These are phyloP conservation scores for Aphis gossypii DNA, from an alignment of 1,140 invertebrate genomes.

Conservation along the genomic window DNA sequence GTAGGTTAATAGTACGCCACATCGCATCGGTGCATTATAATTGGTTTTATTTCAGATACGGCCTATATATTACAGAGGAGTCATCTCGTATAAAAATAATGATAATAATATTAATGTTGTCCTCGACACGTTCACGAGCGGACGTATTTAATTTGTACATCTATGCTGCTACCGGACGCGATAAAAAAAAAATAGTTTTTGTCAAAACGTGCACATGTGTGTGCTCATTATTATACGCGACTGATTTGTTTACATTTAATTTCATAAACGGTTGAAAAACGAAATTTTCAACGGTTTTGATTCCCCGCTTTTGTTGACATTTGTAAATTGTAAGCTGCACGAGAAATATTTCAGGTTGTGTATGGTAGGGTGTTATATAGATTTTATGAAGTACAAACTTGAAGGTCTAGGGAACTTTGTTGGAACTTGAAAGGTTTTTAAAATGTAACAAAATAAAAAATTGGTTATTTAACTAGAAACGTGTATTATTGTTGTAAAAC, in stretches of 20 bases:
- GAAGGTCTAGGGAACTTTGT: neutral
- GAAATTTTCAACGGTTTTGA: neutral
- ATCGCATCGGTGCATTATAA: neutral
- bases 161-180: neutral
- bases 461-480: neutral
- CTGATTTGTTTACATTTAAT: neutral
- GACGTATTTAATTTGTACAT: neutral
- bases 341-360: neutral
- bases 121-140: neutral
- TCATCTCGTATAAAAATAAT: neutral
- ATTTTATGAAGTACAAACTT: neutral
- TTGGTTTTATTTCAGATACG: slow-evolving; percentile 26
- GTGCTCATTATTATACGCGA: too few species aligned
- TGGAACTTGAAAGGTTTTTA: neutral
- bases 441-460: neutral
- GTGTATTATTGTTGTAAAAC: neutral
- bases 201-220: neutral
- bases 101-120: neutral
- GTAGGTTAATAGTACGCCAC: neutral
- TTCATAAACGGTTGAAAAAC: slow-evolving; percentile 31
- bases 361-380: neutral
- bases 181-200: slow-evolving; percentile 11
- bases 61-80: neutral
- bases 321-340: neutral
- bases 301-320: slow-evolving; percentile 3